phyloP scores from a whole-genome alignment of 2,797 vertebrate species.

The Semotilus atromaculatus region DNA sequence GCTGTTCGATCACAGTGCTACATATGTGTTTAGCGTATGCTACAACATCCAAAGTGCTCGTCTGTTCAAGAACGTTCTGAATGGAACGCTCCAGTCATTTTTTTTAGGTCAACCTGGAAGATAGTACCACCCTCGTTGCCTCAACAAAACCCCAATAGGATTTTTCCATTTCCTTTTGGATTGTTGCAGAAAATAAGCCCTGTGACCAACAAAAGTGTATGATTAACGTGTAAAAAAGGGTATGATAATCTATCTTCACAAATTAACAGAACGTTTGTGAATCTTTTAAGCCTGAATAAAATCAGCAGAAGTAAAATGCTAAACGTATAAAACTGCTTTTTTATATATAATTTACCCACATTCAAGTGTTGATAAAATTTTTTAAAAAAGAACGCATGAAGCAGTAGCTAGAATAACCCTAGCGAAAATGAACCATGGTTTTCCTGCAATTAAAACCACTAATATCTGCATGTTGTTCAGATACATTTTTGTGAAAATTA shows the following conservation, averaged over 20 bases:
- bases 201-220: background rate
- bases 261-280: background rate
- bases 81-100: background rate
- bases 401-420: too few species aligned
- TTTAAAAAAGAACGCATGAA: too few species aligned
- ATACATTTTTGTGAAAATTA: too few species aligned
- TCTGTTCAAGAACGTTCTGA: background rate
- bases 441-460: too few species aligned
- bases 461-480: too few species aligned
- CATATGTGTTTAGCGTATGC: background rate
- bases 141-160: background rate
- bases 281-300: background rate
- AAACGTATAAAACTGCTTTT: background rate
- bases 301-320: background rate
- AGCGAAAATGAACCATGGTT: too few species aligned
- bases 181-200: background rate
- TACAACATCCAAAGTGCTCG: background rate
- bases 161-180: background rate
- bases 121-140: background rate
- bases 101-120: background rate
- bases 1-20: slow-evolving; percentile 3
- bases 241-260: background rate
- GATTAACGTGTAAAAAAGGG: too few species aligned
- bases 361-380: background rate
- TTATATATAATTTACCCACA: background rate